A percentile compares a stretch with the other conserved stretches of the same genome.
phyloP scores from a whole-genome alignment of 2,797 vertebrate genomes.

The Brachyrhaphis roseni region DNA sequence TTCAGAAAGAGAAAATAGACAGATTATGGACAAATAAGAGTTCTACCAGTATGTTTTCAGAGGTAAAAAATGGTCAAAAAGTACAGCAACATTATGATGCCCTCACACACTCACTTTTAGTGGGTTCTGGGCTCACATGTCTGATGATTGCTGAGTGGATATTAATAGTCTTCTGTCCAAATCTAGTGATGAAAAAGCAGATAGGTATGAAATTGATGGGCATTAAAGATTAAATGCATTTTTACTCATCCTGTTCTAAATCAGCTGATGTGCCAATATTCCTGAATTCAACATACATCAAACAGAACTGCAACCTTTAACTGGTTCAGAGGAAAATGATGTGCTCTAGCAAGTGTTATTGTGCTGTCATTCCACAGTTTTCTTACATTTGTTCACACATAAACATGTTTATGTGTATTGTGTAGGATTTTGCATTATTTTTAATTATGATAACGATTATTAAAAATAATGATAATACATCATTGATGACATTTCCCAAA shows the following conservation, averaged over 20 bases:
- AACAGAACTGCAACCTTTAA: not conserved
- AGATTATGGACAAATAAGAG: not conserved
- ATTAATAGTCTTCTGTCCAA: slow-evolving; percentile 52
- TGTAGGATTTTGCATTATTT: not conserved
- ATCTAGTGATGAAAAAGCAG: slow-evolving; percentile 51
- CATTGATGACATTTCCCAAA: not conserved
- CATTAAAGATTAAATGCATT: not conserved
- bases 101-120: slow-evolving; percentile 40
- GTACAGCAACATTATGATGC: not conserved
- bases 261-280: not conserved
- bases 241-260: not conserved
- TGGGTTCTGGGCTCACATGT: slow-evolving; percentile 57
- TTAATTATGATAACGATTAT: not conserved
- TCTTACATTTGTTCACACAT: not conserved
- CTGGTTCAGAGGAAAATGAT: not conserved
- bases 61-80: not conserved
- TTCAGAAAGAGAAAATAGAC: not conserved
- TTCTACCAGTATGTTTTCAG: not conserved
- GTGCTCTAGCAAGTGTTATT: not conserved
- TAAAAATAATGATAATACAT: too few species aligned
- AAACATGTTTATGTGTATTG: not conserved
- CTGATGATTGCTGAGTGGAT: slow-evolving; percentile 50
- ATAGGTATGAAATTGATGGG: not conserved
- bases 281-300: not conserved
- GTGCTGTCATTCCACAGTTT: not conserved